A percentile compares a stretch with the other conserved stretches of the same genome.
These are phyloP conservation scores for Xerus rutilus DNA, from an alignment of 2,797 vertebrate genomes.

Conservation along the genomic window DNA sequence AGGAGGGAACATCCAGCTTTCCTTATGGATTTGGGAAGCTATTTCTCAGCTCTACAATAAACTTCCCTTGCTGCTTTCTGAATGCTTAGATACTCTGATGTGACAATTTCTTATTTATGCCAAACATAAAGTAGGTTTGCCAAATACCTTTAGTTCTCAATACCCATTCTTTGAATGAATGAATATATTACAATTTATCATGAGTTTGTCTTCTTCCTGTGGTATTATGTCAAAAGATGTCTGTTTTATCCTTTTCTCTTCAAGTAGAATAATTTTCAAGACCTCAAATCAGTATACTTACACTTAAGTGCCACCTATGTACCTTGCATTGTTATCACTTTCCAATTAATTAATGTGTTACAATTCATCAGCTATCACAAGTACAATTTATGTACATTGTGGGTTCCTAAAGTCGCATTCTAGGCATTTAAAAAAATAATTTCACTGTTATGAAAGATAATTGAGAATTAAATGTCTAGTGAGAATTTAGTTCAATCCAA, in stretches of 20 bases:
- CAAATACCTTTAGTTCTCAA: not conserved
- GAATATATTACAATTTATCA: not conserved
- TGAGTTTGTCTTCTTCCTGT: not conserved
- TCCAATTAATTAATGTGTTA: slow-evolving; percentile 41
- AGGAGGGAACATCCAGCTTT: not conserved
- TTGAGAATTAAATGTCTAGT: not conserved
- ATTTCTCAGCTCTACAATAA: not conserved
- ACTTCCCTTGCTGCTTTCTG: not conserved
- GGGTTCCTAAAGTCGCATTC: not conserved
- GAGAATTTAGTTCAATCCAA: not conserved
- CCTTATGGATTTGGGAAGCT: not conserved
- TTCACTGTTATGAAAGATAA: slow-evolving; percentile 14
- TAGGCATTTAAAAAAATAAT: slow-evolving; percentile 10
- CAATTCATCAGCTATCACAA: not conserved
- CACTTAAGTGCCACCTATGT: not conserved
- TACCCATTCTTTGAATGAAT: not conserved
- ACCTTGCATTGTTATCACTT: not conserved
- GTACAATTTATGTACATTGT: not conserved
- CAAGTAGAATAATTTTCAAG: not conserved
- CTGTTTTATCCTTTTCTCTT: slow-evolving; percentile 2
- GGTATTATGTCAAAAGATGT: not conserved
- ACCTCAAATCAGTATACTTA: not conserved
- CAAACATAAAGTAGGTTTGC: not conserved
- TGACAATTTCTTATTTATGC: not conserved
- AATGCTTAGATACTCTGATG: not conserved